Percentiles rank a stretch among this genome's conserved stretches.
Evolutionary conservation across 2,113 vertebrate species (phyloP).

Genomic region (Pachycephala philippinensis): DNA sequence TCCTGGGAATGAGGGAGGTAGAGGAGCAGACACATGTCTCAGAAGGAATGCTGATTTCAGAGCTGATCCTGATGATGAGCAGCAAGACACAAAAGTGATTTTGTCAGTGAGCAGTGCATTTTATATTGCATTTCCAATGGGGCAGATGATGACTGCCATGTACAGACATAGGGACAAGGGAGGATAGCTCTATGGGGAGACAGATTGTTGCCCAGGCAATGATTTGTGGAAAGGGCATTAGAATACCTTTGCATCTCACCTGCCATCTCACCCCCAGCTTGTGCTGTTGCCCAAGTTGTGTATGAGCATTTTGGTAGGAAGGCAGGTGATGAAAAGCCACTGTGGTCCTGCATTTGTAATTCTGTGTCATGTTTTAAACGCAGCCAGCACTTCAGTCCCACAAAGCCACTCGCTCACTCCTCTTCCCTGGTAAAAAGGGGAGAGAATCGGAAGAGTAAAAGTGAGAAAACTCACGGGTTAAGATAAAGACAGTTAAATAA

Average conservation of each 20-base stretch:
- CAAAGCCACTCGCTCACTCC: neutral
- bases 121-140: neutral
- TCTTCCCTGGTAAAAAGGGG: neutral
- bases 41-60: neutral
- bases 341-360: neutral
- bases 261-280: neutral
- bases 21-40: neutral
- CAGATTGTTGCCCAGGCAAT: neutral
- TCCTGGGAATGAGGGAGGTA: rapidly evolving
- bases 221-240: neutral
- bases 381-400: neutral
- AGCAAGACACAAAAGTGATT: neutral
- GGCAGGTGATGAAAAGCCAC: neutral
- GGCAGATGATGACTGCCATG: neutral
- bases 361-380: neutral
- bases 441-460: neutral
- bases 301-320: neutral
- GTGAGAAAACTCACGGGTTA: neutral
- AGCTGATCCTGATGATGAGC: neutral
- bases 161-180: neutral
- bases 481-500: neutral
- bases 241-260: neutral
- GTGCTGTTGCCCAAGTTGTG: neutral
- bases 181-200: neutral
- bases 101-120: neutral